Evolutionary conservation across 2,888 invertebrate genomes (phyloP).

Genomic region (Hypomecis punctinalis): DNA sequence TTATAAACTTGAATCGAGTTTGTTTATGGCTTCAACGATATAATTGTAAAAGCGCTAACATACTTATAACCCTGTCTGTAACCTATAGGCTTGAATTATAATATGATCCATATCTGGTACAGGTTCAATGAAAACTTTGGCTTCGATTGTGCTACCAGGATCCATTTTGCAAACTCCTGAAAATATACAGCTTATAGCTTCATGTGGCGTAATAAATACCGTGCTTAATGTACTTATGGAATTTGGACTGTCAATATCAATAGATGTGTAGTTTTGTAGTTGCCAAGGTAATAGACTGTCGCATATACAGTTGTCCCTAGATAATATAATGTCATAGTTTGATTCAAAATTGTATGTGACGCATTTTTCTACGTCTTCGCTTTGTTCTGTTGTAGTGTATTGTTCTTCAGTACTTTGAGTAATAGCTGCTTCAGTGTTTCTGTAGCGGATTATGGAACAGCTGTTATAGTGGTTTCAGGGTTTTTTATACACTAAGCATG

Average conservation of each 20-base stretch:
- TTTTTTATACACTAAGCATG: no score
- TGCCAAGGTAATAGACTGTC: slow-evolving; percentile 48
- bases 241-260: slow-evolving; percentile 47
- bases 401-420: neutral
- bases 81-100: slow-evolving; percentile 51
- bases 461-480: no score
- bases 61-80: slow-evolving; percentile 23
- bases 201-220: slow-evolving; percentile 52
- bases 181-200: slow-evolving; percentile 53
- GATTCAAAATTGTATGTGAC: slow-evolving; percentile 9
- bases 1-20: no score
- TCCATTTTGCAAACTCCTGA: slow-evolving; percentile 55
- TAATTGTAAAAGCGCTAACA: no score
- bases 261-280: slow-evolving; percentile 48
- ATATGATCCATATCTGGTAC: slow-evolving; percentile 48
- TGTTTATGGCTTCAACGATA: no score
- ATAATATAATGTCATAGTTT: slow-evolving; percentile 6
- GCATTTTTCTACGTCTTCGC: slow-evolving; percentile 4
- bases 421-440: no score
- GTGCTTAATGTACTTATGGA: slow-evolving; percentile 46
- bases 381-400: slow-evolving; percentile 1
- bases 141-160: slow-evolving; percentile 52
- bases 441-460: no score
- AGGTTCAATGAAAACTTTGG: slow-evolving; percentile 52
- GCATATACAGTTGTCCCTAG: slow-evolving; percentile 23